phyloP scores from a whole-genome alignment of 1,140 invertebrate genomes.

The Panagrolaimus sp. region DNA sequence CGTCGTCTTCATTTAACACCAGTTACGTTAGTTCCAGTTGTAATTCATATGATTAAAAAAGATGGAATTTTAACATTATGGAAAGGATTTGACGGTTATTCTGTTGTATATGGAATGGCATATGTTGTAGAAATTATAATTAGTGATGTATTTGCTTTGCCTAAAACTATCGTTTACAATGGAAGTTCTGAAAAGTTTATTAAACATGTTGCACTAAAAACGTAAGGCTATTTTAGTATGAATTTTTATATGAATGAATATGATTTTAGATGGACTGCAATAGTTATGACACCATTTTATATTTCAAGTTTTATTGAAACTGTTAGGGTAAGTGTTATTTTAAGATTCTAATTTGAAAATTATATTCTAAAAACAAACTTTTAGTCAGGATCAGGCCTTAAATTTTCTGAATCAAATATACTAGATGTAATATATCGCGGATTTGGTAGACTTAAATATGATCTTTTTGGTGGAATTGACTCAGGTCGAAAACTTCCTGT shows the following conservation, averaged over 20 bases:
- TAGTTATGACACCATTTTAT: conserved; percentile 36
- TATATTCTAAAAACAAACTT: neutral
- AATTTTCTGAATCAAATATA: conserved; percentile 21
- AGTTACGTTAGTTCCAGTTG: conserved; percentile 24
- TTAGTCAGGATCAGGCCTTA: conserved; percentile 19
- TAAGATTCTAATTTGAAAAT: conserved; percentile 1
- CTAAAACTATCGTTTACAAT: conserved; percentile 32
- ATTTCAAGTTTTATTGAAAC: conserved; percentile 42
- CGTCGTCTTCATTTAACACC: conserved; percentile 19
- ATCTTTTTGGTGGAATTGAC: conserved; percentile 36
- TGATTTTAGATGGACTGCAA: conserved; percentile 16
- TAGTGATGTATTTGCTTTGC: conserved; percentile 38
- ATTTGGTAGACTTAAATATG: conserved; percentile 31
- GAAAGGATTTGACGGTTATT: conserved; percentile 37
- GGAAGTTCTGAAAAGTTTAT: conserved; percentile 42
- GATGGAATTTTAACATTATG: conserved; percentile 34
- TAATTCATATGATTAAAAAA: conserved; percentile 21
- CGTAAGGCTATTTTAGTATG: conserved; percentile 18
- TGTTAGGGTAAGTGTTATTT: conserved; percentile 25
- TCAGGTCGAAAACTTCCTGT: conserved; percentile 25
- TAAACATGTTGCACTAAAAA: conserved; percentile 33
- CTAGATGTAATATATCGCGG: conserved; percentile 33
- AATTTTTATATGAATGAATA: conserved; percentile 16
- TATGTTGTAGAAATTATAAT: conserved; percentile 35
- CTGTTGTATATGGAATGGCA: conserved; percentile 34